phyloP scores from a whole-genome alignment of 2,888 invertebrate genomes.

The Quadriops clusia region DNA sequence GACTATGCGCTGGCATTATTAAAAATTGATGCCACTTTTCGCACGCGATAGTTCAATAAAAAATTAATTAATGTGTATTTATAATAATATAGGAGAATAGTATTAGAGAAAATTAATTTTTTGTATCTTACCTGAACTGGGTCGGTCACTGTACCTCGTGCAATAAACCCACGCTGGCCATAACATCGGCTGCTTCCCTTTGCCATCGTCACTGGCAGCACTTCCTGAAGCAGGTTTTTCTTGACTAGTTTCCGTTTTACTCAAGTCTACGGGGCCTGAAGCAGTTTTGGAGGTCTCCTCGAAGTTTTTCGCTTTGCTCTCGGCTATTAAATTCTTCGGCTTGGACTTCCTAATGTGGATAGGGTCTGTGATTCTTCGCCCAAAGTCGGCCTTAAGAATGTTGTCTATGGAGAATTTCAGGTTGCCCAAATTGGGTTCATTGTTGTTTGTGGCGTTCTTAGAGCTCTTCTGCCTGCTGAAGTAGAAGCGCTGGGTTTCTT shows the following conservation, averaged over 20 bases:
- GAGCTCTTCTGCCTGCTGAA: constrained; percentile 24
- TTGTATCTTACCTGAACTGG: constrained; percentile 66
- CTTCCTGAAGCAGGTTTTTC: constrained; percentile 71
- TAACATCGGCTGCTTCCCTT: constrained; percentile 34
- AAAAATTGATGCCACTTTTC: too few species aligned
- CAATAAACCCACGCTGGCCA: constrained; percentile 96
- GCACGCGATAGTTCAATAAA: too few species aligned
- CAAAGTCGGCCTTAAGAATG: constrained; percentile 76
- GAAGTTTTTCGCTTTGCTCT: constrained; percentile 29
- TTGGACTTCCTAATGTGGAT: constrained; percentile 47
- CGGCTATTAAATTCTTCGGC: constrained; percentile 21
- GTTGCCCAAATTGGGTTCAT: constrained; percentile 33
- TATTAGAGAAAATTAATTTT: too few species aligned
- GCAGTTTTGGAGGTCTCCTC: constrained; percentile 23
- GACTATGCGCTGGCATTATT: too few species aligned
- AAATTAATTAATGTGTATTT: too few species aligned
- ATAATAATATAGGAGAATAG: too few species aligned
- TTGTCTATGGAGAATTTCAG: constrained; percentile 79
- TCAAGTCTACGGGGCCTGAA: constrained; percentile 35
- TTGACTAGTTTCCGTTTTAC: constrained; percentile 28
- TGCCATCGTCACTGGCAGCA: neutral
- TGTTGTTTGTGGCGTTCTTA: constrained; percentile 21
- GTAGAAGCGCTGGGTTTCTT: constrained; percentile 25
- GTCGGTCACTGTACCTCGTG: constrained; percentile 86
- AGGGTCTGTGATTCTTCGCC: constrained; percentile 57